These are phyloP conservation scores for Sesamia nonagrioides DNA, from an alignment of 1,140 invertebrate species.

Conservation along the genomic window DNA sequence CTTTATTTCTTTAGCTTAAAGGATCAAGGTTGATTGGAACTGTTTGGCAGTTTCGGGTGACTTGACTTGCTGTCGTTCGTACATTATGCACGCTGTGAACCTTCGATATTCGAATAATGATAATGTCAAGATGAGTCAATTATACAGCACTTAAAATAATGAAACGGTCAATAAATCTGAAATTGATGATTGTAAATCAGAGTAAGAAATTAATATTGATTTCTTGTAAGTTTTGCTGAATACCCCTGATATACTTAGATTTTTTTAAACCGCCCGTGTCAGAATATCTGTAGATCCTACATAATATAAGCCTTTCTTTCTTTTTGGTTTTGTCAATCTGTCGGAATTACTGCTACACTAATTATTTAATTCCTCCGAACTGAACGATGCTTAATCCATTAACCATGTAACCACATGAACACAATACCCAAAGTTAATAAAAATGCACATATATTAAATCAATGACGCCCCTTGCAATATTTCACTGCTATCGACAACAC, in stretches of 20 bases:
- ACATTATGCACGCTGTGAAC: neutral
- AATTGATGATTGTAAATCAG: neutral
- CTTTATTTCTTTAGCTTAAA: no score
- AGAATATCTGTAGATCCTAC: no score
- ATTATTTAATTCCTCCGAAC: neutral
- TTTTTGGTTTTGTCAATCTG: no score
- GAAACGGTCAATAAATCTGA: neutral
- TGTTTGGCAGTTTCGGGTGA: no score
- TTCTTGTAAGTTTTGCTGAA: neutral
- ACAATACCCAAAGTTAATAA: slow-evolving; percentile 1
- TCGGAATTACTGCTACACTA: neutral
- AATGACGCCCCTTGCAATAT: slow-evolving; percentile 31
- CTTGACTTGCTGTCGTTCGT: no score
- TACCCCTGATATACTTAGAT: neutral
- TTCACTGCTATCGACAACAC: slow-evolving; percentile 32
- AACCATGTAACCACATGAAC: slow-evolving; percentile 4
- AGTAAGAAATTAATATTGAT: neutral
- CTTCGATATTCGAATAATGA: neutral
- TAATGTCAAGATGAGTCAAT: slow-evolving; percentile 23
- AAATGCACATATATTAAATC: slow-evolving; percentile 41
- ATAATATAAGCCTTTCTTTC: no score
- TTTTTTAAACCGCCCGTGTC: no score
- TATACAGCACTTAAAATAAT: neutral
- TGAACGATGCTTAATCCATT: neutral
- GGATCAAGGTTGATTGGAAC: no score